Evolutionary conservation across 2,888 invertebrate species (phyloP).

Genomic region (Ariolimax columbianus): DNA sequence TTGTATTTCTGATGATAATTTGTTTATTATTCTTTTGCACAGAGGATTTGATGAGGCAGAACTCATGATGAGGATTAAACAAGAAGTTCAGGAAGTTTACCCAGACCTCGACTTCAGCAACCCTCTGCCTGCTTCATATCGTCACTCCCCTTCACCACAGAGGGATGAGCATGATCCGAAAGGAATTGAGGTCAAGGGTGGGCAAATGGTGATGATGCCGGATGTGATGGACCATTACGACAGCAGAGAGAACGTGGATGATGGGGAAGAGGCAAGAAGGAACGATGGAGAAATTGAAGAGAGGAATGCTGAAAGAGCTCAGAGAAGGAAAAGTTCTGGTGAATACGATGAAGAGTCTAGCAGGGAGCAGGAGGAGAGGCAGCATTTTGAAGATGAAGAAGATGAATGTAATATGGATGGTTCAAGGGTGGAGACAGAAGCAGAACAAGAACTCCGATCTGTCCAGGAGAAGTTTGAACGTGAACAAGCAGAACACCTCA

Average conservation of each 20-base stretch:
- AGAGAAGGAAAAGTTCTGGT: background rate
- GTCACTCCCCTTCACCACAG: slow-evolving; percentile 23
- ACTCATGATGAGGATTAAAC: slow-evolving; percentile 59
- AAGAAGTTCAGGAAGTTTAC: slow-evolving; percentile 53
- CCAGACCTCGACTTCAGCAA: slow-evolving; percentile 53
- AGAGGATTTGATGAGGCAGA: slow-evolving; percentile 55
- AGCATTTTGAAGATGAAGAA: slow-evolving; percentile 17
- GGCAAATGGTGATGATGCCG: slow-evolving; percentile 49
- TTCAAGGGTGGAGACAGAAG: slow-evolving; percentile 34
- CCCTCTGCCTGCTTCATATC: slow-evolving; percentile 31
- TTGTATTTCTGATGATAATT: too few species aligned
- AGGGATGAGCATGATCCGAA: slow-evolving; percentile 36
- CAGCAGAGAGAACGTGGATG: slow-evolving; percentile 42
- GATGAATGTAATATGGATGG: slow-evolving; percentile 3
- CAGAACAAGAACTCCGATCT: slow-evolving; percentile 42
- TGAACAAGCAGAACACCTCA: slow-evolving; percentile 46
- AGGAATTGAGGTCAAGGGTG: slow-evolving; percentile 58
- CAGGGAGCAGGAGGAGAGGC: slow-evolving; percentile 16
- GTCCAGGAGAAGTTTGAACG: slow-evolving; percentile 48
- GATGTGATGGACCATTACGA: slow-evolving; percentile 46
- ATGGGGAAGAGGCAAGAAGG: slow-evolving; percentile 15
- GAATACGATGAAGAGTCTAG: slow-evolving; percentile 34
- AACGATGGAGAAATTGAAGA: slow-evolving; percentile 34
- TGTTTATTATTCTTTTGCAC: slow-evolving; percentile 29
- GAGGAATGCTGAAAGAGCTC: background rate